Evolutionary conservation across 2,797 vertebrate genomes (phyloP).

Genomic region (Salmo trutta): DNA sequence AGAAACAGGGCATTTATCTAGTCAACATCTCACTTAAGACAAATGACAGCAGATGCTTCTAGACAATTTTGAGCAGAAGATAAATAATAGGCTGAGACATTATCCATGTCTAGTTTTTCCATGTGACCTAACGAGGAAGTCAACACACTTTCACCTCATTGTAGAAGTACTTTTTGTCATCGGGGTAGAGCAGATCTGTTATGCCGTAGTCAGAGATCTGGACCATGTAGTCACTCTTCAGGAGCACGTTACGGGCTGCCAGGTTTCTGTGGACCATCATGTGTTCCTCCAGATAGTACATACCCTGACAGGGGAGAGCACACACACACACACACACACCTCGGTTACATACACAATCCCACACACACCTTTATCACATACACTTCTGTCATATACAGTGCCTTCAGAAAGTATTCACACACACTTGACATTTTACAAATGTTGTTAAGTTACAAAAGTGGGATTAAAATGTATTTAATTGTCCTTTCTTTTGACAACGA

Average conservation of each 20-base stretch:
- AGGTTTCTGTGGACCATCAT: slow-evolving; percentile 93
- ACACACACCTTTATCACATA: too few species aligned
- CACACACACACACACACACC: not conserved
- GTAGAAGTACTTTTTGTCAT: slow-evolving; percentile 91
- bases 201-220: slow-evolving; percentile 95
- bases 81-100: not conserved
- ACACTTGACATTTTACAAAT: too few species aligned
- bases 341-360: too few species aligned
- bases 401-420: too few species aligned
- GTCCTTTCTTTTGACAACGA: too few species aligned
- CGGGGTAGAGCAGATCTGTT: slow-evolving; percentile 88
- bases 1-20: not conserved
- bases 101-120: not conserved
- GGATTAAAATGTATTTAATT: too few species aligned
- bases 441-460: too few species aligned
- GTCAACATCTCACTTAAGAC: not conserved
- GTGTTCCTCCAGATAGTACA: slow-evolving; percentile 96
- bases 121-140: not conserved
- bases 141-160: slow-evolving; percentile 86
- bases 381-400: not conserved
- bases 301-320: slow-evolving; percentile 76
- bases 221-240: slow-evolving; percentile 88
- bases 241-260: slow-evolving; percentile 90
- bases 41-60: not conserved
- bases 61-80: not conserved